Evolutionary conservation across 1,140 invertebrate genomes (phyloP).

Genomic region (Drosophila bipectinata): DNA sequence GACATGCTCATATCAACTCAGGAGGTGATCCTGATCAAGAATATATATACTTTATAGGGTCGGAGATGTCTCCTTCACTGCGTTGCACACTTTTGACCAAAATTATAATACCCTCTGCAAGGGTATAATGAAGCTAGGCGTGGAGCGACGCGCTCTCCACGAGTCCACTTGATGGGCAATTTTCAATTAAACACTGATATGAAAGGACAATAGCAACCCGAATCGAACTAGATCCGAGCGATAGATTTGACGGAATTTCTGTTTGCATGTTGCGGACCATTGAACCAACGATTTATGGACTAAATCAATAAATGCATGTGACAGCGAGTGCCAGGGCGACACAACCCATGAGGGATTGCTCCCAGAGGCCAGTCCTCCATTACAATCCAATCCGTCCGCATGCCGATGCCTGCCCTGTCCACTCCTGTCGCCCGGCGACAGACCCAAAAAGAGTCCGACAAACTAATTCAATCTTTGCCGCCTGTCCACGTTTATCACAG

Average conservation of each 20-base stretch:
- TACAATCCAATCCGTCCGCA: neutral
- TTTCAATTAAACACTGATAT: slow-evolving; percentile 25
- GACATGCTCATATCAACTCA: too few relatives aligned
- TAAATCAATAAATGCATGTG: slow-evolving; percentile 69
- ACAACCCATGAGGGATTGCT: slow-evolving; percentile 50
- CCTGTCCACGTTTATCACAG: slow-evolving; percentile 72
- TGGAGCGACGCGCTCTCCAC: neutral
- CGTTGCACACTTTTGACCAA: too few relatives aligned
- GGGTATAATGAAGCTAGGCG: neutral
- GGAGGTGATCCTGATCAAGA: too few relatives aligned
- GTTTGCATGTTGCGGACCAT: slow-evolving; percentile 19
- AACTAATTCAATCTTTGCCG: slow-evolving; percentile 78
- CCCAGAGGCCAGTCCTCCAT: slow-evolving; percentile 23
- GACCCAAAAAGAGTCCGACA: slow-evolving; percentile 53
- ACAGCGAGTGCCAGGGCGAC: slow-evolving; percentile 42
- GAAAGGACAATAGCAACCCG: neutral
- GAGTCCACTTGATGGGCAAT: slow-evolving; percentile 6
- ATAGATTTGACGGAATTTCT: slow-evolving; percentile 39
- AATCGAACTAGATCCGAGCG: slow-evolving; percentile 32
- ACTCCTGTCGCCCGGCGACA: slow-evolving; percentile 21
- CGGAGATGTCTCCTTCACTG: too few relatives aligned
- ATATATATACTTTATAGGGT: too few relatives aligned
- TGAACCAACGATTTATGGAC: slow-evolving; percentile 71
- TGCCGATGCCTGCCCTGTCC: slow-evolving; percentile 14
- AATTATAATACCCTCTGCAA: too few relatives aligned